Conservation (phyloP, 2,797 vertebrate species). For the Sebastes trivittatus region DNA sequence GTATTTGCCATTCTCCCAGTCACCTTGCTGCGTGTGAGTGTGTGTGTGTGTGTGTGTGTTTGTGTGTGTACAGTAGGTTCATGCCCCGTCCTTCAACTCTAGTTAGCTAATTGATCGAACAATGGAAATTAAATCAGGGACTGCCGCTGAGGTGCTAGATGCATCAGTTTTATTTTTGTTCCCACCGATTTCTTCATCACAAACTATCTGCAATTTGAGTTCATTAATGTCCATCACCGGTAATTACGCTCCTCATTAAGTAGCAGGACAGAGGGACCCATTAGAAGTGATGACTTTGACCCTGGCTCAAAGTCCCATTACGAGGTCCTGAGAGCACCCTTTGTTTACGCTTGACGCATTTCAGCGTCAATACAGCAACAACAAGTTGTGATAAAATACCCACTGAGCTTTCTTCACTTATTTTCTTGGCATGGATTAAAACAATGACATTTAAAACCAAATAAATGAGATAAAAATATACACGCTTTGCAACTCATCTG, state of each 20-base stretch:
- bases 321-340: slow-evolving; percentile 37
- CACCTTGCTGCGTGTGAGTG: slow-evolving; percentile 5
- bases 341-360: slow-evolving; percentile 52
- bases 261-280: slow-evolving; percentile 53
- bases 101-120: slow-evolving; percentile 54
- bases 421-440: not conserved
- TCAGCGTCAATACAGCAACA: slow-evolving; percentile 17
- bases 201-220: slow-evolving; percentile 52
- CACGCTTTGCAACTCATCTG: not conserved
- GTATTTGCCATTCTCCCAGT: slow-evolving; percentile 8
- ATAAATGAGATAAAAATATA: not conserved
- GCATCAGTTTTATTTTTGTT: slow-evolving; percentile 59
- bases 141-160: slow-evolving; percentile 33
- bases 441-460: not conserved
- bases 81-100: slow-evolving; percentile 57
- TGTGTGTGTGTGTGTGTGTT: not conserved
- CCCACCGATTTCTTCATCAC: slow-evolving; percentile 53
- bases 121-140: slow-evolving; percentile 53
- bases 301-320: slow-evolving; percentile 63
- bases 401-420: not conserved
- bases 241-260: slow-evolving; percentile 71
- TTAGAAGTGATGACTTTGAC: slow-evolving; percentile 72
- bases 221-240: slow-evolving; percentile 73
- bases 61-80: not conserved
- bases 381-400: not conserved